Evolutionary conservation across 2,888 invertebrate genomes (phyloP).

Genomic region (Eulithis testata): DNA sequence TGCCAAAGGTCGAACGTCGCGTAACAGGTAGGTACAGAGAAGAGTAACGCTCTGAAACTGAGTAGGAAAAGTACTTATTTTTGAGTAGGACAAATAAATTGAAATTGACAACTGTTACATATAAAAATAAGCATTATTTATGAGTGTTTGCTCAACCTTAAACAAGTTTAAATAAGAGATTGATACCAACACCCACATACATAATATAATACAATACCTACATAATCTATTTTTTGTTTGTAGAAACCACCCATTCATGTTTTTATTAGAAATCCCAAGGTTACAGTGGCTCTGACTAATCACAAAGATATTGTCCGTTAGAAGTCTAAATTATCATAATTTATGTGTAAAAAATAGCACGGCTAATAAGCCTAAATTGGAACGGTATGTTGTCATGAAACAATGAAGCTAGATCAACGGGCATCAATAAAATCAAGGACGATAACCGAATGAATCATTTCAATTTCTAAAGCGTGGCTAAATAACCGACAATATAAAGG

Average conservation of each 20-base stretch:
- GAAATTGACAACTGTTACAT: too few relatives aligned
- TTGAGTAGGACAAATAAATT: too few relatives aligned
- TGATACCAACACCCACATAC: too few relatives aligned
- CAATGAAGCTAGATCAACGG: conserved; percentile 24
- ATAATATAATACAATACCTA: background rate
- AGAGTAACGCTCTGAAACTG: too few relatives aligned
- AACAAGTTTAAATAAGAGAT: too few relatives aligned
- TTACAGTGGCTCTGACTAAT: background rate
- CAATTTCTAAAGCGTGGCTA: background rate
- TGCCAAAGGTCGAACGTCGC: background rate
- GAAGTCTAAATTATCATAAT: conserved; percentile 7
- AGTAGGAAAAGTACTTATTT: background rate
- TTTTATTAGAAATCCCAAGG: background rate
- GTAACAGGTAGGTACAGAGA: too few relatives aligned
- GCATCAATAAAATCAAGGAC: conserved; percentile 36
- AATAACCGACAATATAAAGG: background rate
- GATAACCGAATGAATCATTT: conserved; percentile 31
- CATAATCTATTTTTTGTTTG: background rate
- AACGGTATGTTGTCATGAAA: conserved; percentile 23
- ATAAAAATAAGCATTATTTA: too few relatives aligned
- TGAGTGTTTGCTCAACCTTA: too few relatives aligned
- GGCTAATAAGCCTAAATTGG: conserved; percentile 31
- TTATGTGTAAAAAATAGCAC: conserved; percentile 21
- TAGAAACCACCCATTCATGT: background rate
- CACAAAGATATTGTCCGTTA: conserved; percentile 10